phyloP scores from a whole-genome alignment of 2,888 invertebrate genomes.

The Willowsia nigromaculata region DNA sequence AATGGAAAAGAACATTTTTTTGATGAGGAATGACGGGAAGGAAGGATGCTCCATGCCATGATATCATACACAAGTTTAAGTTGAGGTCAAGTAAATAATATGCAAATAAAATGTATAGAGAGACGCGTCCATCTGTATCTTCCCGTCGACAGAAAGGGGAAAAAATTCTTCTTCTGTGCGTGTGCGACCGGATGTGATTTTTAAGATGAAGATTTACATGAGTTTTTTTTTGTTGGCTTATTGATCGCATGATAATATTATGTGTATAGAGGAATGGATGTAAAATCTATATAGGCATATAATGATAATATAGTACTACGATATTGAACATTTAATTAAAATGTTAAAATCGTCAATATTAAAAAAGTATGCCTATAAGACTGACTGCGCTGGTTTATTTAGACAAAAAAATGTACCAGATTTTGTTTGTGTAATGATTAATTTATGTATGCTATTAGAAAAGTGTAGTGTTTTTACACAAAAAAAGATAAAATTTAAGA shows the following conservation, averaged over 20 bases:
- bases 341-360: slow-evolving; percentile 16
- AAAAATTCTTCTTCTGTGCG: background rate
- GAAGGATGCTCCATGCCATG: background rate
- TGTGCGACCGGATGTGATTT: slow-evolving; percentile 8
- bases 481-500: background rate
- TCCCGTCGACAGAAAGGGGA: background rate
- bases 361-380: slow-evolving; percentile 32
- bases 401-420: background rate
- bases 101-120: background rate
- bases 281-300: slow-evolving; percentile 3
- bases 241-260: background rate
- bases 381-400: slow-evolving; percentile 26
- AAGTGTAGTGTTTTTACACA: background rate
- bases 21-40: background rate
- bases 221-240: background rate
- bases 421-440: slow-evolving; percentile 13
- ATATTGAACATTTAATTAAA: slow-evolving; percentile 1
- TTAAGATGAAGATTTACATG: background rate
- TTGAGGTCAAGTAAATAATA: background rate
- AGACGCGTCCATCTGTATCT: background rate
- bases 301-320: background rate
- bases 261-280: background rate
- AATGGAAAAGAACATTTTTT: background rate
- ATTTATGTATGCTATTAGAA: background rate
- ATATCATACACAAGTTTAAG: background rate